Conservation (phyloP, 1,140 invertebrate species). For the Drosophila navojoa region DNA sequence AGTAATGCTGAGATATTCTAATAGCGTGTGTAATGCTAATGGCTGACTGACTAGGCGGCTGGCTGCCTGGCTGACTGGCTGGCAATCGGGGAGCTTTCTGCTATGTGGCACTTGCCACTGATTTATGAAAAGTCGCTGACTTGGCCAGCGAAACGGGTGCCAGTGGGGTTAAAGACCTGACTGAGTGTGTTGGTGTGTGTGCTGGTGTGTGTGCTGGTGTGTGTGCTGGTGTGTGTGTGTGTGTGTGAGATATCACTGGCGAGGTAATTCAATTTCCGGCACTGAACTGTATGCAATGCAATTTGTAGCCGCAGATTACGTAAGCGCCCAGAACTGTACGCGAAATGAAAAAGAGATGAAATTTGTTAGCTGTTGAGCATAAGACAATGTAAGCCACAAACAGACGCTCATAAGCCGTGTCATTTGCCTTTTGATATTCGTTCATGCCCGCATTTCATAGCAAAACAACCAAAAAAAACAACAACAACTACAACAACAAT, state of each 20-base stretch:
- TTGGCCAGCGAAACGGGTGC: background rate
- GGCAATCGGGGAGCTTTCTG: background rate
- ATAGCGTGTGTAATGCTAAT: constrained; percentile 72
- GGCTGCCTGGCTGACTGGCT: too few relatives aligned
- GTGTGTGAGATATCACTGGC: background rate
- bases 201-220: too few relatives aligned
- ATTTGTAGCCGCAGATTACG: constrained; percentile 41
- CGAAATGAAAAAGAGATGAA: background rate
- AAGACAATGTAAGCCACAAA: constrained; percentile 34
- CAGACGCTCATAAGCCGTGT: constrained; percentile 17
- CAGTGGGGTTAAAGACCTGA: background rate
- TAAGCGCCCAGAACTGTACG: background rate
- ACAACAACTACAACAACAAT: too few relatives aligned
- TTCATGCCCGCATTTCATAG: constrained; percentile 3
- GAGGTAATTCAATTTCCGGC: constrained; percentile 37
- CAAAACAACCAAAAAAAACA: background rate
- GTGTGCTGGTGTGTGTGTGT: too few relatives aligned
- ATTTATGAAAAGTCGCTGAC: constrained; percentile 52
- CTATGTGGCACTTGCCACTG: constrained; percentile 45
- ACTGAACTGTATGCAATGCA: constrained; percentile 32
- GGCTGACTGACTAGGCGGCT: constrained; percentile 22
- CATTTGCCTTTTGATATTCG: constrained; percentile 3
- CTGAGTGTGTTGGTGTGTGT: too few relatives aligned
- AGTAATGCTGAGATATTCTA: constrained; percentile 71
- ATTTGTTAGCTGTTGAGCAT: constrained; percentile 6